Conservation (phyloP, 2,888 invertebrate species). For the Argyra leucocephala region DNA sequence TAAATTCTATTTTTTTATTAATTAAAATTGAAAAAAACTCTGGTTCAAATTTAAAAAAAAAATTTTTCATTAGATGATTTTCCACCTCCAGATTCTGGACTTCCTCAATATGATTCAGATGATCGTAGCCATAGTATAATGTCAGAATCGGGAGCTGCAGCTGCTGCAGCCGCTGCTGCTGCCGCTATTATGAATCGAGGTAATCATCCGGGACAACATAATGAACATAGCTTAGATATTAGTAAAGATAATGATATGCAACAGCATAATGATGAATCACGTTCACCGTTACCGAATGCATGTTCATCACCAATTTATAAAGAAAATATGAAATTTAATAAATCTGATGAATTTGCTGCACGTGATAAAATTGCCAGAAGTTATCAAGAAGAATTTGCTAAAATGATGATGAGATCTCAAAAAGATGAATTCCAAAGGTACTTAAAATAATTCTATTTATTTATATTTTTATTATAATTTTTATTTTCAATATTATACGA, state of each 20-base stretch:
- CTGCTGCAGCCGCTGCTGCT: conserved; percentile 50
- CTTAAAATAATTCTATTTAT: conserved; percentile 32
- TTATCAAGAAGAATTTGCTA: conserved; percentile 89
- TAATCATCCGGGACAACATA: not conserved
- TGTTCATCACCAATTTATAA: conserved; percentile 75
- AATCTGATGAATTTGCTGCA: conserved; percentile 78
- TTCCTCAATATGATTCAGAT: not conserved
- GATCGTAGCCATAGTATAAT: conserved; percentile 35
- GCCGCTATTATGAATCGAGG: conserved; percentile 29
- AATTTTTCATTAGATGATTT: not conserved
- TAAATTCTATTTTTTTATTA: too few species aligned
- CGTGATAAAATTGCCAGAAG: conserved; percentile 92
- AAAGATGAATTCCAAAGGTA: conserved; percentile 74
- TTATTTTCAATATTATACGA: not conserved
- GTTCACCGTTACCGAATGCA: conserved; percentile 64
- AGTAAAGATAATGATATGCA: not conserved
- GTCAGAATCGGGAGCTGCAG: conserved; percentile 44
- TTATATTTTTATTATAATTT: too few species aligned
- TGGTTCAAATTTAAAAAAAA: not conserved
- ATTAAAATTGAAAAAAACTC: not conserved
- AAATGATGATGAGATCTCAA: conserved; percentile 76
- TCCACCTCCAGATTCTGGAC: not conserved
- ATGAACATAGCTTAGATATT: not conserved
- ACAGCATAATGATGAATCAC: conserved; percentile 64
- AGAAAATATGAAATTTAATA: conserved; percentile 41